Evolutionary conservation across 2,113 vertebrate genomes (phyloP), one percentile per base, ranked within the genome.

Genomic region (Ammodytes dubius): DNA sequence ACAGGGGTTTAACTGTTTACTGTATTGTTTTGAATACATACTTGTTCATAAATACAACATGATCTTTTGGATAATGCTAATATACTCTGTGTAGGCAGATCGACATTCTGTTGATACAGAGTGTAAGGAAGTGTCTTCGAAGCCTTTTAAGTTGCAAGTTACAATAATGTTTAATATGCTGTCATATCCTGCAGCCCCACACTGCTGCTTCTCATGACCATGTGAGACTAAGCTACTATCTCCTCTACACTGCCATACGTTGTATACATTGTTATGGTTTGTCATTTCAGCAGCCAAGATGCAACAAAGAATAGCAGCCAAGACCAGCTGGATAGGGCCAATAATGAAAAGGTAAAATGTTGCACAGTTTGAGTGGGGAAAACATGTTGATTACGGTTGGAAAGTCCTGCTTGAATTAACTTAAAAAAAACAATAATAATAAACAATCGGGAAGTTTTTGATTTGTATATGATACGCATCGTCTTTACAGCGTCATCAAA

Each of bases 241-340:
- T 59, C 27, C 13, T 35, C 37, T 39, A 39, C 45, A 35, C 19
- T 27, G 7, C 17, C 5, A 6, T 61, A 6, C 47, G 19, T 64
- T 0, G 9, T 56, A 4, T 87, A 27, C 0, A 53, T 50, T 66
- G 6, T 68, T 60, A 6, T 82, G 82, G 6, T 45, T 90, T 13
- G 0, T 90, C 45, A 6, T 95, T 96, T 60, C 93, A 97, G 96
- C 88, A 87, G 71, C 60, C 90, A 93, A 58, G 93, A 91, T 0
- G 76, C 93, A 53, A 88, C 94, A 14, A 97, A 95, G 80, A 95
- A 95, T 39, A 95, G 88, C 88, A 97, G 96, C 76, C 93, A 95
- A 84, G 95, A 93, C 49, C 96, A 93, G 77, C 79, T 97, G 89
- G 96, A 96, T 60, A 95, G 87, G 77, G 95, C 94, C 58, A 58